Percentiles rank a stretch among this genome's conserved stretches.
phyloP scores from a whole-genome alignment of 2,797 vertebrate genomes.

The Gymnothorax javanicus region DNA sequence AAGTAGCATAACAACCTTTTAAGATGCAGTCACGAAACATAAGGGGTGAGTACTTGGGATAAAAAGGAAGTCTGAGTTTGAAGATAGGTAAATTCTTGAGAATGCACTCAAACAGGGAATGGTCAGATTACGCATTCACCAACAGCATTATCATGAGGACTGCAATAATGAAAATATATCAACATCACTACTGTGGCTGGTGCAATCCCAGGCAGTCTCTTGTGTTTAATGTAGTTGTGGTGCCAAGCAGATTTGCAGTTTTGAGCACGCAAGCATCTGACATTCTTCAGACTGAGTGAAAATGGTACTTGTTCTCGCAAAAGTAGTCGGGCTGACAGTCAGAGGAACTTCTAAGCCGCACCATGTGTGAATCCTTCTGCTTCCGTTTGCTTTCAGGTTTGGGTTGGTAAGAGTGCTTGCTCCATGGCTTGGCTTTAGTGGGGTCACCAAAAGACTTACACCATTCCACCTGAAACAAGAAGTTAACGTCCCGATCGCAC shows the following conservation, averaged over 20 bases:
- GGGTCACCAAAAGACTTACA: slow-evolving; percentile 93
- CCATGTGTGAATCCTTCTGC: slow-evolving; percentile 21
- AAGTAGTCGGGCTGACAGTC: neutral
- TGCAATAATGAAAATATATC: too few species aligned
- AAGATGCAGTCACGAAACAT: too few species aligned
- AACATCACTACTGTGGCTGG: too few species aligned
- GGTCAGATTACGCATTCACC: too few species aligned
- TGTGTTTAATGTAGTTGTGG: too few species aligned
- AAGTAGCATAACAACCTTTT: too few species aligned
- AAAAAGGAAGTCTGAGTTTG: too few species aligned
- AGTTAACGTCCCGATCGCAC: neutral
- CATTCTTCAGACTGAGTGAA: neutral
- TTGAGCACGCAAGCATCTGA: neutral
- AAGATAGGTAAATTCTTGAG: too few species aligned
- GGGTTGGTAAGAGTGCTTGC: slow-evolving; percentile 80
- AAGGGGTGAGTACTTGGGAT: too few species aligned
- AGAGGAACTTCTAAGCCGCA: neutral
- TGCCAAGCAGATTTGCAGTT: neutral
- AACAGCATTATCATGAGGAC: too few species aligned
- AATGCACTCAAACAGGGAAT: too few species aligned
- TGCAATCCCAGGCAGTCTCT: too few species aligned
- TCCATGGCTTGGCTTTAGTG: slow-evolving; percentile 87
- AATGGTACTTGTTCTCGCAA: neutral
- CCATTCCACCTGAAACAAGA: slow-evolving; percentile 81
- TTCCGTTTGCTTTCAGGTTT: slow-evolving; percentile 41